Evolutionary conservation across 2,888 invertebrate species (phyloP).

Genomic region (Embidobia sp.): DNA sequence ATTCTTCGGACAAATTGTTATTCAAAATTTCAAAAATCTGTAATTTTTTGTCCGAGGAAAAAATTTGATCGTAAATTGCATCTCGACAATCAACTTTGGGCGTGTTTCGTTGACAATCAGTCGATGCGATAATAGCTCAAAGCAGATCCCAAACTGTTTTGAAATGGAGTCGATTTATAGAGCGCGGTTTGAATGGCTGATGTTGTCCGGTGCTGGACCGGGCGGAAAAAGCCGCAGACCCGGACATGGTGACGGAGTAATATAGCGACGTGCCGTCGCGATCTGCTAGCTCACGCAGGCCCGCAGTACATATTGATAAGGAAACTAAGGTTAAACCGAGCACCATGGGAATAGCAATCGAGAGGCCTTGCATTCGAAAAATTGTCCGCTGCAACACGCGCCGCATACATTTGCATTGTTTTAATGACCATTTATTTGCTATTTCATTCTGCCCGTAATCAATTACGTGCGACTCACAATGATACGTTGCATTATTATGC

Average conservation of each 20-base stretch:
- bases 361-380: conserved; percentile 11
- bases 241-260: neutral
- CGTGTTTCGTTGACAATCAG: no score
- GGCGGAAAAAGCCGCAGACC: no score
- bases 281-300: neutral
- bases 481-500: conserved; percentile 10
- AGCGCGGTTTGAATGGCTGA: no score
- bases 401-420: conserved; percentile 24
- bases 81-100: no score
- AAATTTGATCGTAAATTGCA: no score
- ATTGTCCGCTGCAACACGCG: conserved; percentile 7
- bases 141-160: no score
- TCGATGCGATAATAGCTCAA: no score
- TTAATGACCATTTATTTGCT: conserved; percentile 2
- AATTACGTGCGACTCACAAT: conserved; percentile 15
- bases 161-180: no score
- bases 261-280: conserved; percentile 20
- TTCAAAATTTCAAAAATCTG: no score
- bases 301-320: conserved; percentile 48
- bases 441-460: conserved; percentile 11
- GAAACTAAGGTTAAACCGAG: conserved; percentile 21
- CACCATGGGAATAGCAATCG: conserved; percentile 15
- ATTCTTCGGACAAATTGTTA: no score
- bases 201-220: no score
- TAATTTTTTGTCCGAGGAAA: no score